Percentiles rank a stretch among this genome's conserved stretches.
These are phyloP conservation scores for Lycaon pictus DNA, from an alignment of 2,113 vertebrate species.

Conservation along the genomic window DNA sequence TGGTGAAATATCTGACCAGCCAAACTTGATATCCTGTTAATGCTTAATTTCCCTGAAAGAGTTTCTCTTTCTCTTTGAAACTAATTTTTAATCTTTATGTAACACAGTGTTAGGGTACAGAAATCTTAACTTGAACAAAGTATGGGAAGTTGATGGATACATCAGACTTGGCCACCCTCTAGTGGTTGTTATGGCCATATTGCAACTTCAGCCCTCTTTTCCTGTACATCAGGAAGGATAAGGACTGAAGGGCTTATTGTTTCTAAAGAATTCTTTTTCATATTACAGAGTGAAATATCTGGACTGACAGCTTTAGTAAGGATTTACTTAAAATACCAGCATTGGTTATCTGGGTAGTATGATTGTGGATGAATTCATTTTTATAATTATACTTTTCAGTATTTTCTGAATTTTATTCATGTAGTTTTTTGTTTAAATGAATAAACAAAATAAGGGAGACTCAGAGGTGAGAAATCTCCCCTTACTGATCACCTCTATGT, in stretches of 20 bases:
- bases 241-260: background rate
- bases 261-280: background rate
- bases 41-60: background rate
- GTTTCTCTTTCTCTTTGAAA: constrained; percentile 42
- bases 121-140: constrained; percentile 38
- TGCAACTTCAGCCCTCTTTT: background rate
- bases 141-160: background rate
- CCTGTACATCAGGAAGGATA: background rate
- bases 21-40: constrained; percentile 17
- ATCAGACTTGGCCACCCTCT: constrained; percentile 75
- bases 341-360: background rate
- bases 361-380: constrained; percentile 21
- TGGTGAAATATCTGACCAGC: background rate
- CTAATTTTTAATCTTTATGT: constrained; percentile 60
- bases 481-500: background rate
- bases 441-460: background rate
- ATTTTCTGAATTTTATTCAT: constrained; percentile 42
- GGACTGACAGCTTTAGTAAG: background rate
- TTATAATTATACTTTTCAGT: constrained; percentile 22
- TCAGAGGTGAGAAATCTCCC: background rate
- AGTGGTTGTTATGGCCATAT: constrained; percentile 40
- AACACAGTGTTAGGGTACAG: constrained; percentile 2
- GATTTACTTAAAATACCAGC: background rate
- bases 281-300: background rate
- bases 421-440: constrained; percentile 24